Evolutionary conservation across 1,140 invertebrate genomes (phyloP), one percentile per base, ranked within the genome.

Genomic region (Aphis gossypii): DNA sequence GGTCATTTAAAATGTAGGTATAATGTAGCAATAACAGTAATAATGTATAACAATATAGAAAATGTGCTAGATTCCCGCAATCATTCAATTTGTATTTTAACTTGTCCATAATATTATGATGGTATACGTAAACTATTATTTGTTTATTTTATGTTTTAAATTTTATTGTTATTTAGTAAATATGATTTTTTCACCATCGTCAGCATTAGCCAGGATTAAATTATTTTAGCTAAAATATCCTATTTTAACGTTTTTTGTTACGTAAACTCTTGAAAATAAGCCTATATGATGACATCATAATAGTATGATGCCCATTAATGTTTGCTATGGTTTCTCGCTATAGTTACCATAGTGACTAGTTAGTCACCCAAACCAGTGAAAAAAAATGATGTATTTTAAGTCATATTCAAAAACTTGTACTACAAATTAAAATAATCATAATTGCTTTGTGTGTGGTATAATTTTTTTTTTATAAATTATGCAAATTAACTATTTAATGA

Each of bases 271-370:
- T 23, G 23, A n/a, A 54, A 88, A 88, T 54, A 51, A 88, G 20
- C 21, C 23, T 84, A 83, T 84, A 83, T 25, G 38, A 76, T 44
- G 38, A 41, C 44, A 30, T 48, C 86, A 48, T 76, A 76, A 76
- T n/a, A 76, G n/a, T 35, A 76, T 76, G 60, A 68, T 87, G 84
- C 44, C 84, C 44, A 30, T 48, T 21, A 46, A 86, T 86, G 86
- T 87, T 87, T 87, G 30, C 44, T 48, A 48, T 87, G 86, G 86
- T 87, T 87, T 87, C 86, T 87, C 46, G 46, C n/a, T 25, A 11
- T 18, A 18, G 86, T 87, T 21, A 87, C 86, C 86, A 87, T 48
- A 48, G 86, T 87, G 46, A 87, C 86, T 5, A 11, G 38, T 84
- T 84, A 44, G 60, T 76, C 60, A 76, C 60, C 60, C 18, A 76